These are phyloP conservation scores for Eilema sororculum DNA, from an alignment of 2,888 invertebrate species.

Conservation along the genomic window DNA sequence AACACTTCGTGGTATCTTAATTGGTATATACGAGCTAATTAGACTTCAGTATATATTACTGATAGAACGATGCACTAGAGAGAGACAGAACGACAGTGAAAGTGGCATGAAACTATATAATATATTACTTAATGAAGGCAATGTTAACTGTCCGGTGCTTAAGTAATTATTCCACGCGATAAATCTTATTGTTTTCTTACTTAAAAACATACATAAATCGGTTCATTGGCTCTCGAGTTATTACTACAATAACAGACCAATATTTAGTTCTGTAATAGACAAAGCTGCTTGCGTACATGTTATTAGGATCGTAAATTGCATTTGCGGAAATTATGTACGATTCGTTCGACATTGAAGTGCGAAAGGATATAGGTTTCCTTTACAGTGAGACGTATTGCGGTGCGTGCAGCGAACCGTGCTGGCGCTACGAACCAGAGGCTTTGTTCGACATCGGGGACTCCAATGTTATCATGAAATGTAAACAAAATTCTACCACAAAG, in stretches of 20 bases:
- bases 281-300: not conserved
- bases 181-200: not conserved
- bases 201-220: not conserved
- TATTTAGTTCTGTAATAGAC: not conserved
- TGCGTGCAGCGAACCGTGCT: slow-evolving; percentile 29
- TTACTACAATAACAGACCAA: not conserved
- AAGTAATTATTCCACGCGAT: not conserved
- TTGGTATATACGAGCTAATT: slow-evolving; percentile 32
- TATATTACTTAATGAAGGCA: slow-evolving; percentile 42
- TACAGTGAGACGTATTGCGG: slow-evolving; percentile 32
- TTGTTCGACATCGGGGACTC: not conserved
- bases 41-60: slow-evolving; percentile 24
- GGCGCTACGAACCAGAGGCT: slow-evolving; percentile 17
- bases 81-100: slow-evolving; percentile 41
- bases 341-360: slow-evolving; percentile 27
- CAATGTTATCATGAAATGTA: not conserved
- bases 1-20: slow-evolving; percentile 34
- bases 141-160: slow-evolving; percentile 23
- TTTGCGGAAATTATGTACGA: slow-evolving; percentile 15
- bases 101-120: slow-evolving; percentile 41
- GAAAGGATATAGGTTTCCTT: slow-evolving; percentile 43
- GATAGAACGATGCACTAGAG: slow-evolving; percentile 33
- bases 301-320: slow-evolving; percentile 6
- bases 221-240: not conserved
- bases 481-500: not conserved